These are phyloP conservation scores for Hanleya hanleyi DNA, from an alignment of 2,888 invertebrate genomes.

Conservation along the genomic window DNA sequence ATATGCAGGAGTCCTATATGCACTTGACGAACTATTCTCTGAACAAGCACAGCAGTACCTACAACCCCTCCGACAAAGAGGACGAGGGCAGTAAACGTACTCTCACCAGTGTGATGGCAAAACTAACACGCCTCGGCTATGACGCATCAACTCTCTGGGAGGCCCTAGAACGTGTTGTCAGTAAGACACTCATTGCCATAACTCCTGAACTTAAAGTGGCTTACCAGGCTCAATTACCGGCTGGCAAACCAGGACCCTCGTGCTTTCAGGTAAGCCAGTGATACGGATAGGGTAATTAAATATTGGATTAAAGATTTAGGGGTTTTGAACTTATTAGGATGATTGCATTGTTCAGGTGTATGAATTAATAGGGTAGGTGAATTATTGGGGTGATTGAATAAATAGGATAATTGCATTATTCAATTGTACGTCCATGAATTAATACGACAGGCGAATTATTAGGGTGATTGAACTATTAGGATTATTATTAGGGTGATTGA, in stretches of 20 bases:
- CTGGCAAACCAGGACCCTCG: constrained; percentile 71
- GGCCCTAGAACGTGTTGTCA: constrained; percentile 73
- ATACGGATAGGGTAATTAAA: no score
- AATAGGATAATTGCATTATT: no score
- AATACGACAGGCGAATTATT: no score
- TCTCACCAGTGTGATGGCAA: constrained; percentile 73
- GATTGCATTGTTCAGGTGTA: no score
- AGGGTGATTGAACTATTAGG: no score
- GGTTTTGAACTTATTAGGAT: no score
- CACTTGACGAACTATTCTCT: constrained; percentile 76
- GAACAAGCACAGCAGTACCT: constrained; percentile 74
- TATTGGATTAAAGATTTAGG: no score
- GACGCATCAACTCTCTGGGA: constrained; percentile 72
- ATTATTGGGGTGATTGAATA: no score
- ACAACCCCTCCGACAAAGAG: constrained; percentile 70
- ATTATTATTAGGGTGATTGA: no score
- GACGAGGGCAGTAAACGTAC: constrained; percentile 75
- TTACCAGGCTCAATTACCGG: constrained; percentile 63
- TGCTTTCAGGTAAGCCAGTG: constrained; percentile 75
- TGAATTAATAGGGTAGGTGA: no score
- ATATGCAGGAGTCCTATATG: constrained; percentile 74
- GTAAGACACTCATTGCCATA: constrained; percentile 75
- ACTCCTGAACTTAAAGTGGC: constrained; percentile 74
- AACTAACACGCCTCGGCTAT: constrained; percentile 63
- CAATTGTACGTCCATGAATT: no score